Conservation (phyloP, 2,888 invertebrate species). For the Entomobrya proxima region DNA sequence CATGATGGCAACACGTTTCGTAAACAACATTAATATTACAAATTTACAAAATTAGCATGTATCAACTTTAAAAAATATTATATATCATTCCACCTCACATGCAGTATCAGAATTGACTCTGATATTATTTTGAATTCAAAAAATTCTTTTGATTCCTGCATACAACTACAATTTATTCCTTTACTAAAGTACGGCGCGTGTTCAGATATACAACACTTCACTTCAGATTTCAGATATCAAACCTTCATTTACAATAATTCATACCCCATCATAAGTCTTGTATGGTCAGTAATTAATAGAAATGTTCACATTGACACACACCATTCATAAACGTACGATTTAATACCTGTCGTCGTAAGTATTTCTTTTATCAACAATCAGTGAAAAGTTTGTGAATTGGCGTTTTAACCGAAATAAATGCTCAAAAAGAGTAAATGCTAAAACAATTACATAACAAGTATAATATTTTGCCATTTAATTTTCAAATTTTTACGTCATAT, state of each 20-base stretch:
- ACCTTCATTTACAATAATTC: no score
- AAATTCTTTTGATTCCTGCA: not conserved
- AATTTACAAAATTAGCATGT: constrained; percentile 39
- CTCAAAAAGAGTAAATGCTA: constrained; percentile 25
- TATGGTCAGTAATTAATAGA: no score
- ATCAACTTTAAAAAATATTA: constrained; percentile 19
- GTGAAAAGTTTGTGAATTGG: constrained; percentile 14
- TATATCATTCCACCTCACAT: not conserved
- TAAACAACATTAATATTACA: constrained; percentile 42
- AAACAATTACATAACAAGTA: constrained; percentile 9
- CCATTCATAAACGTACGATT: no score
- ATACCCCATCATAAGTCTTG: no score
- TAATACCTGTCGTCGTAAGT: no score
- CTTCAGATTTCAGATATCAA: no score
- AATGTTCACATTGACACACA: no score
- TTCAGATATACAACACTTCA: no score
- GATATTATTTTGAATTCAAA: not conserved
- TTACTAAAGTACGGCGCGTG: not conserved
- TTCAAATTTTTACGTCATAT: constrained; percentile 34
- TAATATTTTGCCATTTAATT: constrained; percentile 21
- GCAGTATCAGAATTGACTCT: constrained; percentile 26
- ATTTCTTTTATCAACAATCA: no score
- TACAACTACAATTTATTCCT: not conserved
- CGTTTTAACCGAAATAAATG: constrained; percentile 21
- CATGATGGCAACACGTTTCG: constrained; percentile 1